Conservation (phyloP, 2,113 vertebrate species). For the Tretioscincus oriximinensis region DNA sequence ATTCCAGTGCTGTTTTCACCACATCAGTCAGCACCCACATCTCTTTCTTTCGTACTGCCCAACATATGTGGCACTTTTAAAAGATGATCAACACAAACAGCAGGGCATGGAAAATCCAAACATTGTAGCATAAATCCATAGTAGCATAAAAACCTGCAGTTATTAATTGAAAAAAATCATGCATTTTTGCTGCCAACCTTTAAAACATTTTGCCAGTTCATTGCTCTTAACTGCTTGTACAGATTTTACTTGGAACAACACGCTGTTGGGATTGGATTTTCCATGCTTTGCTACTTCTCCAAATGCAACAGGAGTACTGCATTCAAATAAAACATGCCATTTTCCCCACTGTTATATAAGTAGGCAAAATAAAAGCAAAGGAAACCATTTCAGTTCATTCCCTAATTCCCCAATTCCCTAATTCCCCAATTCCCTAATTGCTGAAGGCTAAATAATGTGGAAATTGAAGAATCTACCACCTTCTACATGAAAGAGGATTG, state of each 20-base stretch:
- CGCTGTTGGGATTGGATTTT: not conserved
- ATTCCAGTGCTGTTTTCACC: constrained; percentile 3
- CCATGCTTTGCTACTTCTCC: not conserved
- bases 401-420: no score
- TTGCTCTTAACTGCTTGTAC: not conserved
- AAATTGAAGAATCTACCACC: not conserved
- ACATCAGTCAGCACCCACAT: not conserved
- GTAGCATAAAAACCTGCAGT: no score
- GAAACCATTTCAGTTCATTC: not conserved
- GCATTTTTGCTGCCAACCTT: no score
- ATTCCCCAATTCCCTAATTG: no score
- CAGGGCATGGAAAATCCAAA: not conserved
- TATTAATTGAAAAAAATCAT: no score
- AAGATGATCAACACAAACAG: not conserved
- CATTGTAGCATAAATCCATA: no score
- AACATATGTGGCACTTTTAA: not conserved
- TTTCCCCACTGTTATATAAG: not conserved
- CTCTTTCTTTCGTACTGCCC: not conserved
- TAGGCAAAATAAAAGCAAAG: not conserved
- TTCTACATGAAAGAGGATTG: not conserved
- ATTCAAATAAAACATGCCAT: not conserved
- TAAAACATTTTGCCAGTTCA: no score
- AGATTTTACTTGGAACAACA: not conserved
- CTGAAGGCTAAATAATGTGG: not conserved
- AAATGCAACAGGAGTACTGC: not conserved